A percentile compares a stretch with the other conserved stretches of the same genome.
Conservation (phyloP, 2,888 invertebrate genomes). For the Pristionchus mayeri region DNA sequence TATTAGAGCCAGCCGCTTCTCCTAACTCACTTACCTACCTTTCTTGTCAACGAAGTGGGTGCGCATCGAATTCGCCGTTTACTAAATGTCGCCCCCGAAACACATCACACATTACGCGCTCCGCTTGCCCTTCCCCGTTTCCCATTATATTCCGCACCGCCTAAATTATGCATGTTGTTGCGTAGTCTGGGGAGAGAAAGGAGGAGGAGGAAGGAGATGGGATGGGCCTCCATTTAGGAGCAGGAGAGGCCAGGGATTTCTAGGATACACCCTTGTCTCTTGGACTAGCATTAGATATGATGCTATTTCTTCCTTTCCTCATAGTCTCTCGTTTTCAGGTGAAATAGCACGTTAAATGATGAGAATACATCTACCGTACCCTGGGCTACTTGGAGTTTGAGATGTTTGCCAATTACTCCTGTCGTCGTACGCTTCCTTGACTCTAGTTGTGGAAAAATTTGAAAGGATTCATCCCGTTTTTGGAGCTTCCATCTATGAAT, state of each 20-base stretch:
- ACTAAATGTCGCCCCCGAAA: not conserved
- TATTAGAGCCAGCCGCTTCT: not conserved
- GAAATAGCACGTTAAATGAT: too few species aligned
- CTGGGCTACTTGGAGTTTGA: too few species aligned
- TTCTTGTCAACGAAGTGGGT: not conserved
- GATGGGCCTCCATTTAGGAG: not conserved
- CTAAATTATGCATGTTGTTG: constrained; percentile 43
- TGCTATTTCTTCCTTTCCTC: too few species aligned
- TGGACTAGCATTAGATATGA: too few species aligned
- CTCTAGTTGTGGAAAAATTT: too few species aligned
- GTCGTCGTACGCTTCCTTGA: too few species aligned
- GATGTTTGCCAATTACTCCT: too few species aligned
- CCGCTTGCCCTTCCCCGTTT: not conserved
- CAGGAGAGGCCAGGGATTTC: not conserved
- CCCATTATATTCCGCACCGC: constrained; percentile 38
- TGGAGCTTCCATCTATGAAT: too few species aligned
- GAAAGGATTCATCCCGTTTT: too few species aligned
- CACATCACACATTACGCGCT: not conserved
- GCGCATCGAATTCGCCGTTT: not conserved
- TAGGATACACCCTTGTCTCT: not conserved
- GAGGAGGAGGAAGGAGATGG: not conserved
- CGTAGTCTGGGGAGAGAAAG: not conserved
- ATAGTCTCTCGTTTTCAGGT: too few species aligned
- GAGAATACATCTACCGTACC: too few species aligned
- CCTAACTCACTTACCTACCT: constrained; percentile 32